phyloP scores from a whole-genome alignment of 2,113 vertebrate species.

The Raja brachyura region DNA sequence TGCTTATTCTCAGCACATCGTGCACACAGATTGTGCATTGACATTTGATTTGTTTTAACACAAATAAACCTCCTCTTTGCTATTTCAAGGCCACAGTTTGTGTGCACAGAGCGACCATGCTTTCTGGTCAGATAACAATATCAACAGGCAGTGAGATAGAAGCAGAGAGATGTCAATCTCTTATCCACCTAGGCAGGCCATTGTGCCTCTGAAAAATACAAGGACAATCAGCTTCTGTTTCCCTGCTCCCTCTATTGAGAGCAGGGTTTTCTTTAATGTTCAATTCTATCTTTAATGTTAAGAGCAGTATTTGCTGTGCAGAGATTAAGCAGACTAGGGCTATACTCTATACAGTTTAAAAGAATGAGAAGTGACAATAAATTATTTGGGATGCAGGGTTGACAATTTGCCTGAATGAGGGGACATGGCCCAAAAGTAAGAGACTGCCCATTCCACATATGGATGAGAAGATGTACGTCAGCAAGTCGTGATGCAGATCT shows the following conservation, averaged over 20 bases:
- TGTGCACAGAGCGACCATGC: not conserved
- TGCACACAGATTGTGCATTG: not conserved
- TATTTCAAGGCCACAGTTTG: not conserved
- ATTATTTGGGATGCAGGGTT: too few species aligned
- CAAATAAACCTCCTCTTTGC: not conserved
- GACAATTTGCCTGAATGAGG: too few species aligned
- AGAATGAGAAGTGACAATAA: too few species aligned
- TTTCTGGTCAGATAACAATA: conserved; percentile 13
- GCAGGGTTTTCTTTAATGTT: not conserved
- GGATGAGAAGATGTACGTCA: too few species aligned
- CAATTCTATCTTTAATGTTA: not conserved
- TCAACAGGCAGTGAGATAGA: not conserved
- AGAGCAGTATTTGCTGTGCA: not conserved
- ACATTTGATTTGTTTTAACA: not conserved
- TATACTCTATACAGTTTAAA: too few species aligned
- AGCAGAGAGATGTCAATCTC: not conserved
- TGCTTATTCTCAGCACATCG: not conserved
- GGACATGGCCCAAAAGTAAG: too few species aligned
- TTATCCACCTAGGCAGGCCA: not conserved
- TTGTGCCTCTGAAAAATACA: not conserved
- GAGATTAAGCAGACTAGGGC: too few species aligned
- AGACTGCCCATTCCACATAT: too few species aligned
- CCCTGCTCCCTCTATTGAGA: not conserved
- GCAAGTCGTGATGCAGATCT: too few species aligned
- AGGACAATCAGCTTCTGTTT: not conserved